phyloP scores from a whole-genome alignment of 92 coral and sea anemone genomes.

The Actinernus sp. region DNA sequence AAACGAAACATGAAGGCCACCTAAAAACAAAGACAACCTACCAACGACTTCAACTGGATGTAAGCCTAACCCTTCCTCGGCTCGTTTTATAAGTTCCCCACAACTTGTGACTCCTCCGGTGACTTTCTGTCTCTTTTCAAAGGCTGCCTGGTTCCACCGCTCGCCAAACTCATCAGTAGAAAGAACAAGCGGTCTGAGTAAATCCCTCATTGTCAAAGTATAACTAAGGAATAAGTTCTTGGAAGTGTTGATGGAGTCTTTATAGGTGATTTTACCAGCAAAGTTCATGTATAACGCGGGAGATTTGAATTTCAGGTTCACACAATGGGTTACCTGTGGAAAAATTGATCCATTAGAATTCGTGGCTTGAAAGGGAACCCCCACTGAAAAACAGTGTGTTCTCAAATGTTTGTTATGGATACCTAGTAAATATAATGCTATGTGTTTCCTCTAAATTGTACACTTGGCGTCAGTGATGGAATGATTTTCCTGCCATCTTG shows the following conservation, averaged over 20 bases:
- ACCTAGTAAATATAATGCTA: no score
- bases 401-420: no score
- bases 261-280: slow-evolving; percentile 81
- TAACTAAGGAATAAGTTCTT: slow-evolving; percentile 78
- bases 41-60: slow-evolving; percentile 78
- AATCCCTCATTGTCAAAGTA: slow-evolving; percentile 58
- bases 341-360: no score
- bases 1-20: not conserved
- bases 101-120: slow-evolving; percentile 31
- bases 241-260: slow-evolving; percentile 70
- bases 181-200: slow-evolving; percentile 80
- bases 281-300: slow-evolving; percentile 95
- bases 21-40: slow-evolving; percentile 14
- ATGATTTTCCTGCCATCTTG: no score
- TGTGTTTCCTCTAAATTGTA: no score
- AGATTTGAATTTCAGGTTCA: slow-evolving; percentile 61
- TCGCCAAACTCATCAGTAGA: slow-evolving; percentile 81
- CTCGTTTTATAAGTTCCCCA: slow-evolving; percentile 36
- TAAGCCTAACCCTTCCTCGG: slow-evolving; percentile 54
- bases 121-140: slow-evolving; percentile 73
- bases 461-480: no score
- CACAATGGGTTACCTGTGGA: slow-evolving; percentile 73
- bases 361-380: no score
- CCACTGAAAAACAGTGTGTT: no score
- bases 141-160: slow-evolving; percentile 85